Evolutionary conservation across 2,888 invertebrate species (phyloP), one percentile per base, ranked within the genome.

Genomic region (Isoperla grammatica): DNA sequence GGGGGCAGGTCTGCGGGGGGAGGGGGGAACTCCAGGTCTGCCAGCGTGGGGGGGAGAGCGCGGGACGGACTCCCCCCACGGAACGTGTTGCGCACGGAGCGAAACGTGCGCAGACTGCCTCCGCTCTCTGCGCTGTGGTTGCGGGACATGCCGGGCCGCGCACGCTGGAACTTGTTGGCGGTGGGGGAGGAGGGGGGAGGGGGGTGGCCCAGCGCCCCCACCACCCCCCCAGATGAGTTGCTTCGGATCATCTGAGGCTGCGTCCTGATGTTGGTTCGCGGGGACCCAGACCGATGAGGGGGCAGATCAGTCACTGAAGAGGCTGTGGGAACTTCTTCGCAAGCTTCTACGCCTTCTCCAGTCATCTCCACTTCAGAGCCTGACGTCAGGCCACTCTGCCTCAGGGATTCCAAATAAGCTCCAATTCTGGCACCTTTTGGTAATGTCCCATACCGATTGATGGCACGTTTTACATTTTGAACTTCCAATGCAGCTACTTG

Each of bases 381-480:
- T 1, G 79, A 75, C 61, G 81, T 76, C 68, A 79, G 74, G 53
- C 86, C 87, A 71, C 87, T 88, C 71, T 92, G 90, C 46, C 92
- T 83, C 70, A 98, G 79, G 4, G 95, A 95, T 75, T 97, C 96
- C 57, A 98, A 78, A 75, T 94, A 98, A 5, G 96, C 97, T 29
- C 96, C 96, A 68, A 98, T 97, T 65, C 97, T 83, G 9, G 95
- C 95, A 50, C 91, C 95, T 76, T 97, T 98, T 0, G 98, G 98
- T 70, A 98, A 78, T 9, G 98, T 98, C 15, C 98, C 98, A 73
- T 96, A 97, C 22, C 95, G 84, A 75, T 93, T 95, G 66, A 93
- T 93, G 48, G 95, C 95, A 66, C 93, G 86, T 71, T 93, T 90
- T 56, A 96, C 95, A 77, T 96, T 96, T 77, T 94, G 92, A 65